Base-by-base conservation (phyloP, 2,797 vertebrate genomes). In the Petrocephalus sullivani region DNA sequence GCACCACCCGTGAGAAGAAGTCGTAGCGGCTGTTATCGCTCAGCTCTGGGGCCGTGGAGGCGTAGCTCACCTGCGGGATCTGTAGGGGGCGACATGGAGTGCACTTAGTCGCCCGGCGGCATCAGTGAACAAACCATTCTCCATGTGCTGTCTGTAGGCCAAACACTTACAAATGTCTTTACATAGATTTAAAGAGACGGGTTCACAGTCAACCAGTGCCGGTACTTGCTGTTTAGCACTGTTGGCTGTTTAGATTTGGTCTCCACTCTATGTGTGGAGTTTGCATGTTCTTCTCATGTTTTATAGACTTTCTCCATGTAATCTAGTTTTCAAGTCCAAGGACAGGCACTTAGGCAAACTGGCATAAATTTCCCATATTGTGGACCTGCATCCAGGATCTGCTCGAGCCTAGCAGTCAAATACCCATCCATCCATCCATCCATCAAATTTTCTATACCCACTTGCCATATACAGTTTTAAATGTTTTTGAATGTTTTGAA, bases 51-150 rank as follows among this genome's bases (percentile, higher is more conserved):
- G 98, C 98, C 0, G 97, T 99, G 91, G 98, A 99, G 87, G 98
- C 98, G 0, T 99, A 99, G 94, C 98, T 99, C 94, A 99, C 97
- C 95, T 99, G 98, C 86, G 98, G 98, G 89, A 99, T 99, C 98
- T 99, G 88, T 6, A 33, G 87, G 10, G 88, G 57, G 7, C 0
- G 67, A 75, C 4, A 75, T 1, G 6, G 14, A 41, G 33, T 0
- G 37, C 6, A 1, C 14, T 75, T 1, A 75, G 67, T 75, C 33
- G 1, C 67, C 4, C 1, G 4, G 4, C 41, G 23, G 2, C 33
- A 41, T 75, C 67, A 37, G 33, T 3, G 8, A 6, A 23, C n/a
- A 8, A 4, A 23, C 1, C 21, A 7, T 6, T 5, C n/a, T 1
- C 58, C 21, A 6, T 21, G 19, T 61, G 14, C 12, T 56, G 54